phyloP scores from a whole-genome alignment of 1,140 invertebrate species.

The Solen grandis region DNA sequence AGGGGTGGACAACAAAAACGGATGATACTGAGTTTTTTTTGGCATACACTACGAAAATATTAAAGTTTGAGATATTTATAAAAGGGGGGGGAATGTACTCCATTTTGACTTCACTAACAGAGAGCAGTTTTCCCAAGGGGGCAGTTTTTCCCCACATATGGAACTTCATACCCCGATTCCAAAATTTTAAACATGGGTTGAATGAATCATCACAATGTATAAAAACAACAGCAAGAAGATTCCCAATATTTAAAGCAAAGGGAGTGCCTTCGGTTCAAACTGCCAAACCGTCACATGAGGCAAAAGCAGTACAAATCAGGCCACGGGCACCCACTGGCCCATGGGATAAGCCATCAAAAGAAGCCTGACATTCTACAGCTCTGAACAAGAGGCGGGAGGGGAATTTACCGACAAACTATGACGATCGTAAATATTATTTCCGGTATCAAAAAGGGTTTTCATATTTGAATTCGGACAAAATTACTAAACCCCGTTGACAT shows the following conservation, averaged over 20 bases:
- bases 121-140: conserved; percentile 1
- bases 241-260: conserved; percentile 14
- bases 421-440: neutral
- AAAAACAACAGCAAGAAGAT: neutral
- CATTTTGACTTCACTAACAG: too few species aligned
- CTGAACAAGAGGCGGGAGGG: neutral
- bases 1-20: neutral
- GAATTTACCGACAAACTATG: too few species aligned
- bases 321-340: neutral
- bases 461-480: neutral
- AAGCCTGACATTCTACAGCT: neutral
- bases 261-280: neutral
- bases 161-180: neutral
- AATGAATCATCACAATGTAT: neutral
- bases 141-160: conserved; percentile 14
- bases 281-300: neutral
- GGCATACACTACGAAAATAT: conserved; percentile 2
- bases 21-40: neutral
- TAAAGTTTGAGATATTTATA: conserved; percentile 9
- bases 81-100: neutral
- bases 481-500: neutral
- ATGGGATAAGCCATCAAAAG: neutral
- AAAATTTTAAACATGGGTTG: neutral
- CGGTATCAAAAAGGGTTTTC: conserved; percentile 12
- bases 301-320: neutral